Conservation (phyloP, 1,140 invertebrate species). For the Eumaeus atala region DNA sequence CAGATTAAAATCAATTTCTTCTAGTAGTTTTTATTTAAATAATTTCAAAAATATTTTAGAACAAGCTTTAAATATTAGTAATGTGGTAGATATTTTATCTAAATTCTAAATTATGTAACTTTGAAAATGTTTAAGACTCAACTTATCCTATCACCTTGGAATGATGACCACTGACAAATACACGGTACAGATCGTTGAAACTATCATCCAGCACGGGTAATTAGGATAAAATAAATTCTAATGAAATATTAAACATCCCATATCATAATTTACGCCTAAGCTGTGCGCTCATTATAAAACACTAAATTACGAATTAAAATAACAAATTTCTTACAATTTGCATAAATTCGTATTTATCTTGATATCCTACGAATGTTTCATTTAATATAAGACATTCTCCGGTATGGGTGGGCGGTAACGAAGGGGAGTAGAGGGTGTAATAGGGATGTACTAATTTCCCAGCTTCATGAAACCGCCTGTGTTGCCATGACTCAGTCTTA, state of each 20-base stretch:
- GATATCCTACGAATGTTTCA: conserved; percentile 30
- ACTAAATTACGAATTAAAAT: conserved; percentile 12
- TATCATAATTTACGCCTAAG: not conserved
- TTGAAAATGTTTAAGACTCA: too few relatives aligned
- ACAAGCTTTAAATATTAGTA: too few relatives aligned
- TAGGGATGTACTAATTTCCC: conserved; percentile 44
- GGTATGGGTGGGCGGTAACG: conserved; percentile 1
- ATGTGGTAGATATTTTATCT: too few relatives aligned
- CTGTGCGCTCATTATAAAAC: conserved; percentile 4
- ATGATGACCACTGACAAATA: too few relatives aligned
- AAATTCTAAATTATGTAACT: too few relatives aligned
- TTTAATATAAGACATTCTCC: conserved; percentile 21
- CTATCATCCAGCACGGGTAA: not conserved
- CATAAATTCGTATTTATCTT: conserved; percentile 29
- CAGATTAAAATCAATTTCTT: too few relatives aligned
- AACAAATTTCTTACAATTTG: conserved; percentile 23
- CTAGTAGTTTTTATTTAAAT: too few relatives aligned
- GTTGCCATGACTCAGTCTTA: conserved; percentile 37
- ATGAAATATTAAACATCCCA: not conserved
- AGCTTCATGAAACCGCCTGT: conserved; percentile 40
- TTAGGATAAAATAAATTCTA: conserved; percentile 1
- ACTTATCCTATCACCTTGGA: too few relatives aligned
- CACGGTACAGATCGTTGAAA: not conserved
- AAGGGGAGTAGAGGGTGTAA: conserved; percentile 2
- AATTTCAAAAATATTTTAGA: too few relatives aligned